Base-by-base conservation (phyloP, 2,797 vertebrate genomes). In the Lepilemur septentrionalis region DNA sequence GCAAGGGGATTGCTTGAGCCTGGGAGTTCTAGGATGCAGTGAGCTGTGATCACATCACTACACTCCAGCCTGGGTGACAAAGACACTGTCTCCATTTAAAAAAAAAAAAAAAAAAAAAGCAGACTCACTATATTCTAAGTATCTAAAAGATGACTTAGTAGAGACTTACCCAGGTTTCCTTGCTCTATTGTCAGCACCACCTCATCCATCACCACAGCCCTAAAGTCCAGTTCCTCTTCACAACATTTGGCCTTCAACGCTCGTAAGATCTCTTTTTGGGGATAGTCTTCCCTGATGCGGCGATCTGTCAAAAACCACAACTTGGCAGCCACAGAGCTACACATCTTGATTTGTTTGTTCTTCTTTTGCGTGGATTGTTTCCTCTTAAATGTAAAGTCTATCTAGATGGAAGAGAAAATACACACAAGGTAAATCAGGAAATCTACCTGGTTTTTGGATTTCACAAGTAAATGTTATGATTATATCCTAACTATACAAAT, bases 281-380 rank as follows among this genome's bases (percentile, higher is more conserved):
- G 99, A 69, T 99, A 99, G 94, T 99, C 99, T 98, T 99, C 98
- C 91, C 98, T 98, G 97, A 99, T 99, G 94, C 99, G 99, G 94
- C 99, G 98, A 98, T 99, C 99, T 75, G 99, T 99, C 97, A 99
- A 97, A 98, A 99, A 99, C 99, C 99, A 99, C 95, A 99, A 95
- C 50, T 98, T 99, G 93, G 98, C 98, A 94, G 98, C 97, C 97
- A 98, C 98, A 11, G 99, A 98, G 98, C 98, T 99, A 98, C 99
- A 99, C 99, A 99, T 99, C 98, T 98, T 99, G 98, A 96, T 97
- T 72, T 96, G 96, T 50, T 90, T 93, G 61, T 67, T 98, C 93
- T 97, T 97, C 93, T 96, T 95, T 92, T 94, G 93, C 75, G 93
- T 89, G 97, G 86, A 93, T 73, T 96, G 91, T 76, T 89, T 98